These are phyloP conservation scores for Dendrocincla fuliginosa DNA, from an alignment of 2,797 vertebrate genomes.

Conservation along the genomic window DNA sequence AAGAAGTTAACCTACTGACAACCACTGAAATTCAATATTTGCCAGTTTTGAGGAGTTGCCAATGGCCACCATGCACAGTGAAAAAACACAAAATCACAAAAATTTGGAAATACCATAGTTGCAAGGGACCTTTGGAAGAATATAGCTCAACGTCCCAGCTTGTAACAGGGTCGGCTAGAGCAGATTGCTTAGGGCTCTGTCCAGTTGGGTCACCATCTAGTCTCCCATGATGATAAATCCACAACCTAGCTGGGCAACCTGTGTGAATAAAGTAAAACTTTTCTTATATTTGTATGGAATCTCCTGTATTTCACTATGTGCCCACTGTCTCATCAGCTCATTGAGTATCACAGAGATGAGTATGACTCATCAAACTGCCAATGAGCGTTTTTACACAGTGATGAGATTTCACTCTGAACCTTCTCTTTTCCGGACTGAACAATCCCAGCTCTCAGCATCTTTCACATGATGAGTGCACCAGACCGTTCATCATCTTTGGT, in stretches of 20 bases:
- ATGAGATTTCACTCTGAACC: background rate
- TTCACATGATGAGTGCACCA: background rate
- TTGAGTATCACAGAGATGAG: background rate
- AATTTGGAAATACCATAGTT: background rate
- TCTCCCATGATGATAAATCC: background rate
- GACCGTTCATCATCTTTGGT: background rate
- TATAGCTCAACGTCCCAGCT: accelerated
- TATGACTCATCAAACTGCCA: background rate
- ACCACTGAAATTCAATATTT: background rate
- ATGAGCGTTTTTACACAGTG: background rate
- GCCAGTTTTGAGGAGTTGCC: background rate
- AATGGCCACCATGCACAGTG: background rate
- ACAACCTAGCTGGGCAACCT: accelerated
- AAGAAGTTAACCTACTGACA: background rate
- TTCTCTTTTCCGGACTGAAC: background rate
- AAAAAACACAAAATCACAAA: background rate
- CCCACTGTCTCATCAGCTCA: background rate
- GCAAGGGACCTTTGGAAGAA: background rate
- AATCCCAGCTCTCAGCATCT: background rate
- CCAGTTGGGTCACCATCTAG: background rate
- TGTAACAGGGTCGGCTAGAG: background rate
- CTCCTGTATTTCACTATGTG: background rate
- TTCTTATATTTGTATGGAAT: background rate
- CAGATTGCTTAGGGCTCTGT: background rate
- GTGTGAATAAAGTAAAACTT: background rate